Percentiles rank a stretch among this genome's conserved stretches.
These are phyloP conservation scores for Habrosyne pyritoides DNA, from an alignment of 2,888 invertebrate genomes.

Conservation along the genomic window DNA sequence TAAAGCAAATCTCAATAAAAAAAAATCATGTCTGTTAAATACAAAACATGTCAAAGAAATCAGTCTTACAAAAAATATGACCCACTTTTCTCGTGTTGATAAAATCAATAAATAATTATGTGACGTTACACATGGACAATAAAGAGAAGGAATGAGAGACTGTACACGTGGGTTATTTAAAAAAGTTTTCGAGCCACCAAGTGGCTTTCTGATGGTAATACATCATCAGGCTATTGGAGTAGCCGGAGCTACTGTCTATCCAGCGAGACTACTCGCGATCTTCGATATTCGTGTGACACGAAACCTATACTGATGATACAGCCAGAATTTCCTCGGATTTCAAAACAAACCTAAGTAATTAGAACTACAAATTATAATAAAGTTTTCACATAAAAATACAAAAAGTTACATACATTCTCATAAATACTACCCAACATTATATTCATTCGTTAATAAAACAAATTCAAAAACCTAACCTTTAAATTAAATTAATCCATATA, in stretches of 20 bases:
- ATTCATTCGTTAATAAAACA: slow-evolving; percentile 36
- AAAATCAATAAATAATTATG: slow-evolving; percentile 18
- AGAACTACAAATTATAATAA: too few species aligned
- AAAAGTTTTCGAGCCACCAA: too few species aligned
- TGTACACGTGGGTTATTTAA: background rate
- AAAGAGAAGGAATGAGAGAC: background rate
- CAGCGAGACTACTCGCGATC: too few species aligned
- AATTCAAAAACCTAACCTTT: slow-evolving; percentile 41
- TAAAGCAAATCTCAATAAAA: background rate
- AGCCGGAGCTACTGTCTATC: too few species aligned
- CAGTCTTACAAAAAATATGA: slow-evolving; percentile 11
- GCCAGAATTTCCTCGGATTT: too few species aligned
- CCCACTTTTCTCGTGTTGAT: slow-evolving; percentile 10
- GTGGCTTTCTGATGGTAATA: background rate
- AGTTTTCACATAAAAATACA: background rate
- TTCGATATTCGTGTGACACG: too few species aligned
- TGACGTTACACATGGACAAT: slow-evolving; percentile 10
- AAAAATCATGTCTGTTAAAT: background rate
- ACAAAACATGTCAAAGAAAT: slow-evolving; percentile 4
- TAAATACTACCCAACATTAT: slow-evolving; percentile 35
- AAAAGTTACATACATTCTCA: slow-evolving; percentile 14
- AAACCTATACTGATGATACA: too few species aligned
- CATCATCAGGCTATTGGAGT: background rate
- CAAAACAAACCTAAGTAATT: too few species aligned
- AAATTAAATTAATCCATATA: slow-evolving; percentile 32